Conservation (phyloP, 2,888 invertebrate genomes). For the Xestoiulus laeticollis region DNA sequence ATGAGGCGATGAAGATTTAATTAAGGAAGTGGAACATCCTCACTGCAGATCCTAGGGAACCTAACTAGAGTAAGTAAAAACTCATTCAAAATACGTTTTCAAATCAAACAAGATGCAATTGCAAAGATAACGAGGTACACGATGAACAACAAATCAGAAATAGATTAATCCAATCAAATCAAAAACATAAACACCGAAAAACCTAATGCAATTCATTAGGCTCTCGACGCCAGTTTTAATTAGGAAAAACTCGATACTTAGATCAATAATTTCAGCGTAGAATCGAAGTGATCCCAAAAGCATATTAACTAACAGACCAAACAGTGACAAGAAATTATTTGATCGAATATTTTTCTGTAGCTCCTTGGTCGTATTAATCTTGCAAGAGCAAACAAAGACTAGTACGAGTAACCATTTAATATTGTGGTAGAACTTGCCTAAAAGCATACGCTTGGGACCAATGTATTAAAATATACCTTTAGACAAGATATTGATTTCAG, state of each 20-base stretch:
- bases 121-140: too few species aligned
- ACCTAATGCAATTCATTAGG: neutral
- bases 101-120: too few species aligned
- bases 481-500: too few species aligned
- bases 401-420: neutral
- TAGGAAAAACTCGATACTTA: neutral
- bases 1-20: neutral
- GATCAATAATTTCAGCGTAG: neutral
- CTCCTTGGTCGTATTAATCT: neutral
- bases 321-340: neutral
- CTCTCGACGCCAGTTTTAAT: neutral
- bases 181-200: neutral
- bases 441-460: too few species aligned
- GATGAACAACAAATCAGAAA: neutral
- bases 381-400: constrained; percentile 7
- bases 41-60: neutral
- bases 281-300: neutral
- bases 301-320: neutral
- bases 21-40: neutral
- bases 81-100: too few species aligned
- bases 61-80: neutral
- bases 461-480: too few species aligned
- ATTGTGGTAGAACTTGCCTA: neutral
- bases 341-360: neutral
- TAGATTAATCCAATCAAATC: neutral